Base-by-base conservation (phyloP, 2,113 vertebrate genomes). In the Leptodactylus fuscus region DNA sequence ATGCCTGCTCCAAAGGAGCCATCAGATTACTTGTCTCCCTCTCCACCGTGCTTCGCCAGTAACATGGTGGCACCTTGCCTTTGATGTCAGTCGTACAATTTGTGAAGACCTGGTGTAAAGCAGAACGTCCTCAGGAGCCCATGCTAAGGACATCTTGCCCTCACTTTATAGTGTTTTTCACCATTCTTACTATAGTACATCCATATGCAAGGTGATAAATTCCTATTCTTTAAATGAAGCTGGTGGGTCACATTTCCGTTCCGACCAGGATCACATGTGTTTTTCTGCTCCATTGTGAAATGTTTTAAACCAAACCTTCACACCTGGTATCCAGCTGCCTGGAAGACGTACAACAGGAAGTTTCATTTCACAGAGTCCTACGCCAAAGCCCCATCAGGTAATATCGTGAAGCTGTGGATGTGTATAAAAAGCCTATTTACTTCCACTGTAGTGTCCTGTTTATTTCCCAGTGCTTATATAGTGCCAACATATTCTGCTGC, bases 281-380 rank as follows among this genome's bases (percentile, higher is more conserved):
- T 71, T 71, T 41, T 71, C 22, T 71, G 20, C 22, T 71, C 36
- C 11, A 11, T n/a, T 71, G 62, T 34, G 15, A 34, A 18, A 67
- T 34, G 20, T 34, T 34, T 32, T 16, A 65, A 29, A 65, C 27
- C 29, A 67, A 15, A 34, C 16, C 29, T 34, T 67, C 15, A 67
- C 62, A 67, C 62, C 29, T 67, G 62, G 62, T 18, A 18, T 15
- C 62, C 62, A 67, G 62, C 62, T 67, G 62, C 62, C 62, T 67
- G 62, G 29, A 67, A 67, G 29, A 32, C 4, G 60, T 16, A 16
- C 60, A 65, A 8, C 27, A 18, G 62, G 29, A 67, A 18, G 9
- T 67, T 34, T 34, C 1, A 18, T 67, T 20, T 34, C 27, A 16
- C 29, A 67, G n/a, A 24, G 1, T 11, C 62, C 29, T 62, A n/a